These are phyloP conservation scores for Periplaneta americana DNA, from an alignment of 1,140 invertebrate genomes.

Conservation along the genomic window DNA sequence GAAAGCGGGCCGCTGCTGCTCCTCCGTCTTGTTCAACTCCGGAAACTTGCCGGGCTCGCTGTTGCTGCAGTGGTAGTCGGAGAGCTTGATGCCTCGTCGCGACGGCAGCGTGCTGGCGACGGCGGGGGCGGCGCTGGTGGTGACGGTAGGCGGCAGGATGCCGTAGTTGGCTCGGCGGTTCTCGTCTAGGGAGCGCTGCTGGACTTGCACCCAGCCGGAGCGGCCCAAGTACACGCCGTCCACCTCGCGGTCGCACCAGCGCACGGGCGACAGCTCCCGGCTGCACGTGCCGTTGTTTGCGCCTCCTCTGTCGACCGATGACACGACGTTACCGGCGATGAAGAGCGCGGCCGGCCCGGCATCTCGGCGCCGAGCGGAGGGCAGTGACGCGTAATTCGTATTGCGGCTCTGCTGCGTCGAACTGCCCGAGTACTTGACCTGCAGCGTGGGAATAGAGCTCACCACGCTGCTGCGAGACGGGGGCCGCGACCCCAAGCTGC, in stretches of 20 bases:
- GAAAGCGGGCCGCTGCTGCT: slow-evolving; percentile 35
- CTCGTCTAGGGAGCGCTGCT: slow-evolving; percentile 49
- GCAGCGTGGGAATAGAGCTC: slow-evolving; percentile 35
- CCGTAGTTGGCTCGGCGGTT: slow-evolving; percentile 40
- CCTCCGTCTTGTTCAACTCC: slow-evolving; percentile 24
- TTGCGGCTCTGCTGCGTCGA: background rate
- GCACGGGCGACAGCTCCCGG: slow-evolving; percentile 50
- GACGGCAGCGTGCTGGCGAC: background rate
- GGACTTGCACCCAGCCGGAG: slow-evolving; percentile 53
- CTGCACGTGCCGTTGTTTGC: slow-evolving; percentile 29
- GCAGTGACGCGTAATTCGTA: slow-evolving; percentile 10
- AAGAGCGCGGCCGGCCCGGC: slow-evolving; percentile 22
- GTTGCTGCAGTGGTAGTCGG: slow-evolving; percentile 49
- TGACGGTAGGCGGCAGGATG: slow-evolving; percentile 9
- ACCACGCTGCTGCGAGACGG: background rate
- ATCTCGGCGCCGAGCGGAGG: slow-evolving; percentile 10
- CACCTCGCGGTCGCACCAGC: slow-evolving; percentile 53
- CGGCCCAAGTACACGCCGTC: slow-evolving; percentile 50
- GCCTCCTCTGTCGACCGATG: slow-evolving; percentile 29
- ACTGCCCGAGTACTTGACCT: slow-evolving; percentile 15
- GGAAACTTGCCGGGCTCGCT: slow-evolving; percentile 46
- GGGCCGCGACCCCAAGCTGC: slow-evolving; percentile 18
- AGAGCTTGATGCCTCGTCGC: slow-evolving; percentile 41
- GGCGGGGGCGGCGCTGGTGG: background rate
- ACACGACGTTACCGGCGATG: slow-evolving; percentile 36